phyloP scores from a whole-genome alignment of 1,140 invertebrate genomes.

The Cotesia typhae region DNA sequence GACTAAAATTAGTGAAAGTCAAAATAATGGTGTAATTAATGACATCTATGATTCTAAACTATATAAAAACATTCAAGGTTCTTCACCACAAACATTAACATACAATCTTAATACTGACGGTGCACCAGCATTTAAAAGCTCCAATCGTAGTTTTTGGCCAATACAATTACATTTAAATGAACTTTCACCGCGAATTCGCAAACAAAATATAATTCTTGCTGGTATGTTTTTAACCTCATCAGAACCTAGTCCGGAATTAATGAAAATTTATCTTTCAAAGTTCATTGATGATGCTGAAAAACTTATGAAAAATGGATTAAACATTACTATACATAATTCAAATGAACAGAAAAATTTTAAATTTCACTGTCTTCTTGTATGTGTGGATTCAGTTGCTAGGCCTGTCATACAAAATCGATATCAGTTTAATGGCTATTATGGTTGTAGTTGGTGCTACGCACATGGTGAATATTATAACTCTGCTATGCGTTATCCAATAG shows the following conservation, averaged over 20 bases:
- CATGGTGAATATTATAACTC: too few species aligned
- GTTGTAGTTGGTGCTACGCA: too few species aligned
- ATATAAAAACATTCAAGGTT: too few species aligned
- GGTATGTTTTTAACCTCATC: constrained; percentile 26
- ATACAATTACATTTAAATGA: constrained; percentile 38
- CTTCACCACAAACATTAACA: constrained; percentile 22
- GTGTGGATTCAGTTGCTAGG: too few species aligned
- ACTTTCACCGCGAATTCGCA: constrained; percentile 30
- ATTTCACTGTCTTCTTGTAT: too few species aligned
- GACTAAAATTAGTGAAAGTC: too few species aligned
- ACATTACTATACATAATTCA: not conserved
- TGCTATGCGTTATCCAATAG: too few species aligned
- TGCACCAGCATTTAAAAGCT: constrained; percentile 39
- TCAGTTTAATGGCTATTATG: too few species aligned
- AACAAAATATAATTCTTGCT: constrained; percentile 26
- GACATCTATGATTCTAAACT: too few species aligned
- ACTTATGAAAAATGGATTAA: too few species aligned
- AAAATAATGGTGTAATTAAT: too few species aligned
- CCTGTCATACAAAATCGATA: too few species aligned
- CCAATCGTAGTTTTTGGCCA: constrained; percentile 37
- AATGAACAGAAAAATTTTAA: not conserved
- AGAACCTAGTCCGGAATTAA: constrained; percentile 15
- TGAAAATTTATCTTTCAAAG: constrained; percentile 33
- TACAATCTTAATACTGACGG: constrained; percentile 40
- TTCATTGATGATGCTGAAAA: constrained; percentile 25